Evolutionary conservation across 2,113 vertebrate genomes (phyloP), one percentile per base, ranked within the genome.

Genomic region (Xiphophorus couchianus): DNA sequence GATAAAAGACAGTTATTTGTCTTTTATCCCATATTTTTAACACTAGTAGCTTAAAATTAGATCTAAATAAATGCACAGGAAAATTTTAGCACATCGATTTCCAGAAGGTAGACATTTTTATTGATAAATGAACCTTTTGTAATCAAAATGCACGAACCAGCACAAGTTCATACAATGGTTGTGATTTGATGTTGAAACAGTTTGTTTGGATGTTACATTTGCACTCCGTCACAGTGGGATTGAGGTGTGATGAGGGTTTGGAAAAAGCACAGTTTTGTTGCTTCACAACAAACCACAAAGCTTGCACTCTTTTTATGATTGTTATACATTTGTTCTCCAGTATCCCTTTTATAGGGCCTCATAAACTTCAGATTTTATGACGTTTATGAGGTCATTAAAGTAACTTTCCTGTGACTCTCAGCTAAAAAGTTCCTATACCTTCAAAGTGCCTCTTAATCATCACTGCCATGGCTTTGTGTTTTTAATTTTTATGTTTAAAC

Each of bases 381-480:
- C 12, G 35, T 37, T 37, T 37, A 37, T 37, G 35, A 37, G 44
- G 33, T 74, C 22, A 67, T 73, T 62, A 39, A 67, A 70, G 7
- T 69, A 54, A 73, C 17, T n/a, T 66, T 58, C 25, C 31, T 67
- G 22, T 19, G 44, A 48, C 2, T 42, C 31, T 81, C 66, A 65
- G 61, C 60, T 63, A 11, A 68, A n/a, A 62, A 78, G 25, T 63
- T 35, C 3, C 60, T 77, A 42, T 76, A 62, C 39, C 63, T 78
- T 61, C 3, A 8, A 90, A 88, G 89, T 92, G 90, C 90, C 89
- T 92, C 13, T 74, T 78, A 62, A 76, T 69, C 79, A 29, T 69
- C 0, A 72, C 62, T 72, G 65, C 62, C 79, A 83, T 69, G 42
- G 37, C 78, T 27, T 37, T 29, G 9, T 72, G 51, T 69, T 66